A percentile compares a stretch with the other conserved stretches of the same genome.
Evolutionary conservation across 2,888 invertebrate species (phyloP).

Genomic region (Agonopterix subpropinquella): DNA sequence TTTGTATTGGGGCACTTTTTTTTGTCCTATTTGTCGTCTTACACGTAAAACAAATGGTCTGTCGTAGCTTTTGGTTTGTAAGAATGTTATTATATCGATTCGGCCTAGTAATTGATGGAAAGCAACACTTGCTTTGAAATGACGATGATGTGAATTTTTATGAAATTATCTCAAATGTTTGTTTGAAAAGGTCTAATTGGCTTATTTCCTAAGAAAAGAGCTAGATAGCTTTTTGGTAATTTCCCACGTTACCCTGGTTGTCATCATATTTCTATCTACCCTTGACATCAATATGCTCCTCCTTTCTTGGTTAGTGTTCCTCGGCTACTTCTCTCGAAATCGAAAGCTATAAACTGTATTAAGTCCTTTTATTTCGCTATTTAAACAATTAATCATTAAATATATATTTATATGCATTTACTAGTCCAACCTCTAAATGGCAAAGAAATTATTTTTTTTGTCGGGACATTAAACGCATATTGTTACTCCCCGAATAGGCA

Average conservation of each 20-base stretch:
- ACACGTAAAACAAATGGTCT: conserved; percentile 29
- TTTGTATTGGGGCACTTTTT: conserved; percentile 39
- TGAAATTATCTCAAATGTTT: too few species aligned
- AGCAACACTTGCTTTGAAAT: too few species aligned
- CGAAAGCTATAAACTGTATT: too few species aligned
- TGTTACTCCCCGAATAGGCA: conserved; percentile 27
- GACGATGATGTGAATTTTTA: too few species aligned
- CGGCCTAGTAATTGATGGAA: background rate
- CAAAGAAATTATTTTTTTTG: background rate
- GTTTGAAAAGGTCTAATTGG: too few species aligned
- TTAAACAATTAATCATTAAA: conserved; percentile 2
- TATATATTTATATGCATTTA: conserved; percentile 7
- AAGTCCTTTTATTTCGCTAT: background rate
- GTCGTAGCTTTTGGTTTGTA: background rate
- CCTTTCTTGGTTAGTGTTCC: too few species aligned
- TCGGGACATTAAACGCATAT: conserved; percentile 40
- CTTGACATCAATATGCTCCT: too few species aligned
- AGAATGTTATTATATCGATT: background rate
- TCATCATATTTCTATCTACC: too few species aligned
- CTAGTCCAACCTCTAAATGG: conserved; percentile 1
- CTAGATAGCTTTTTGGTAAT: too few species aligned
- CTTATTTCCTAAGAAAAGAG: too few species aligned
- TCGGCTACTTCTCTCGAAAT: too few species aligned
- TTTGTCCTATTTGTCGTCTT: conserved; percentile 37
- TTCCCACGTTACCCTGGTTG: too few species aligned